A percentile compares a stretch with the other conserved stretches of the same genome.
Conservation (phyloP, 2,113 vertebrate genomes). For the Brachypodius melanocephalos region DNA sequence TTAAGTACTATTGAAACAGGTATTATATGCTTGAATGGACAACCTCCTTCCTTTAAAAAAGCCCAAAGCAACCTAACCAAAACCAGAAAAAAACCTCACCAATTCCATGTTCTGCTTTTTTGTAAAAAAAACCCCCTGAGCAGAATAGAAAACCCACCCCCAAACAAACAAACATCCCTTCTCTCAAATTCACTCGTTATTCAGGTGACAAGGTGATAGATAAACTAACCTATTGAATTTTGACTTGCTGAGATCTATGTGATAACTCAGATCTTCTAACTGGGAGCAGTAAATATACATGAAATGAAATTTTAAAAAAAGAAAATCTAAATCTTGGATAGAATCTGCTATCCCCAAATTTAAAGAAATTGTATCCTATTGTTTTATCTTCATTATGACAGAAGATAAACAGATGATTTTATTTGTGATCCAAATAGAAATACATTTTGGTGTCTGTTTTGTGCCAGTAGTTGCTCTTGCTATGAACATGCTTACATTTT, state of each 20-base stretch:
- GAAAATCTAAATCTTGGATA: background rate
- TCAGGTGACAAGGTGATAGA: background rate
- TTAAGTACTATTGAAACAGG: background rate
- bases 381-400: background rate
- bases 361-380: background rate
- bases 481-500: conserved; percentile 38
- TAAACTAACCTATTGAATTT: background rate
- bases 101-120: background rate
- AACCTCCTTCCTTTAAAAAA: background rate
- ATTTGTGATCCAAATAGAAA: conserved; percentile 36
- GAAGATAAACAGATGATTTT: background rate
- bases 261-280: background rate
- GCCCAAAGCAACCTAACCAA: background rate
- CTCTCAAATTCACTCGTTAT: background rate
- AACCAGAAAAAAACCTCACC: background rate
- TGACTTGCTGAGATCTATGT: background rate
- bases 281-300: background rate
- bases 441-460: conserved; percentile 10
- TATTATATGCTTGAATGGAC: background rate
- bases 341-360: background rate
- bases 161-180: background rate
- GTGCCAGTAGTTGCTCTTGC: conserved; percentile 47
- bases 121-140: background rate
- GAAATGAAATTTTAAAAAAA: background rate
- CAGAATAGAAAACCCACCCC: background rate